Evolutionary conservation across 2,888 invertebrate genomes (phyloP).

Genomic region (Globia sparganii): DNA sequence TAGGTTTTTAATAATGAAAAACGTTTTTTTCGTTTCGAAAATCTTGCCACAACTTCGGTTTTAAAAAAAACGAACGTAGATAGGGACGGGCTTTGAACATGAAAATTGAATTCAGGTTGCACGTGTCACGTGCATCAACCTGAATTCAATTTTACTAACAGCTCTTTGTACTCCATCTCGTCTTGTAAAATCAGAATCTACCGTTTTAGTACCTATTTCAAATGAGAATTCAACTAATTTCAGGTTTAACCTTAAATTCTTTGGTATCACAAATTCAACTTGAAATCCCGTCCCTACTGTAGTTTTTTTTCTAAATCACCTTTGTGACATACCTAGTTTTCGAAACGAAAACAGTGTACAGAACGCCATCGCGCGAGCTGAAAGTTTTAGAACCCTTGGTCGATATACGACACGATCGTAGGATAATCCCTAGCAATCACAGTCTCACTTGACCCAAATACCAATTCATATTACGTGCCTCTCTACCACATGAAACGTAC

Average conservation of each 20-base stretch:
- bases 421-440: conserved; percentile 64
- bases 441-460: conserved; percentile 64
- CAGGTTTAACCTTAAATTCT: neutral
- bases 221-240: neutral
- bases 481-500: conserved; percentile 50
- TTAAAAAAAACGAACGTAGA: neutral
- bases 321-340: conserved; percentile 6
- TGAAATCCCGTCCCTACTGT: neutral
- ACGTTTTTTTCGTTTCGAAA: neutral
- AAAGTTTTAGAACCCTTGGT: conserved; percentile 31
- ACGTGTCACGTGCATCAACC: neutral
- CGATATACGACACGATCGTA: conserved; percentile 50
- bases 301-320: neutral
- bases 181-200: conserved; percentile 2
- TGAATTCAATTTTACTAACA: conserved; percentile 16
- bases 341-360: conserved; percentile 29
- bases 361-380: conserved; percentile 3
- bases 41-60: neutral
- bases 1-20: neutral
- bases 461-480: conserved; percentile 61
- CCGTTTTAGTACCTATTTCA: neutral
- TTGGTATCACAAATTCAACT: conserved; percentile 7
- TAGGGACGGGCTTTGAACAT: neutral
- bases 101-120: neutral
- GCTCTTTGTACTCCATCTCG: conserved; percentile 2